Base-by-base conservation (phyloP, 2,113 vertebrate species). In the Xenus cinereus region DNA sequence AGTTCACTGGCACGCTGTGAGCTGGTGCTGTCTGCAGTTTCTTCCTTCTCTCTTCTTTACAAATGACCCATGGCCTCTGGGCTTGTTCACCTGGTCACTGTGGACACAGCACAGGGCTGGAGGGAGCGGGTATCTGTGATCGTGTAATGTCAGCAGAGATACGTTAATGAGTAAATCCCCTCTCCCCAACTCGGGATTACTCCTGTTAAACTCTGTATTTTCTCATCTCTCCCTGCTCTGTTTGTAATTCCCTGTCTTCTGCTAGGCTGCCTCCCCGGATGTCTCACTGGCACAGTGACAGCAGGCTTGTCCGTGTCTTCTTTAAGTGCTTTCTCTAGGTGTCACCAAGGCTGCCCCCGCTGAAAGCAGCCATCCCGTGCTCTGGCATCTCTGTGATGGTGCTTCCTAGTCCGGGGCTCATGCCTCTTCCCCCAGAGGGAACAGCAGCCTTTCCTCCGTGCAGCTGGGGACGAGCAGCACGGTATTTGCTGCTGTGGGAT, bases 381-480 rank as follows among this genome's bases (percentile, higher is more conserved):
- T 15, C 8, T 45, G 64, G 26, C 60, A 23, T 45, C 75, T 41
- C 26, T 48, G 13, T 12, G 7, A 2, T 30, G 59, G 9, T 45
- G 30, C 45, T 23, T 32, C 30, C 63, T 21, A 23, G 20, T 43
- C 33, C 39, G 48, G 35, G 54, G 28, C 60, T 76, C 24, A 1
- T 5, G 6, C 11, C 46, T 64, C 27, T 30, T 8, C 21, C 37
- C 50, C 63, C 15, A 10, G 43, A 35, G 26, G 28, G n/a, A 75
- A 2, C 54, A 26, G 63, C 71, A 56, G 14, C 51, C 6, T 37
- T 41, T 39, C 43, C 39, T 48, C 67, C 32, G 4, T 51, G 50
- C 57, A n/a, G n/a, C 63, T 46, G 43, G 76, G 32, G 28, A 5
- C 0, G 0, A 35, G 59, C 0, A 0, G 16, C 0, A 1, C 0